Percentiles rank a stretch among this genome's conserved stretches.
Conservation (phyloP, 2,888 invertebrate species). For the Troides aeacus region DNA sequence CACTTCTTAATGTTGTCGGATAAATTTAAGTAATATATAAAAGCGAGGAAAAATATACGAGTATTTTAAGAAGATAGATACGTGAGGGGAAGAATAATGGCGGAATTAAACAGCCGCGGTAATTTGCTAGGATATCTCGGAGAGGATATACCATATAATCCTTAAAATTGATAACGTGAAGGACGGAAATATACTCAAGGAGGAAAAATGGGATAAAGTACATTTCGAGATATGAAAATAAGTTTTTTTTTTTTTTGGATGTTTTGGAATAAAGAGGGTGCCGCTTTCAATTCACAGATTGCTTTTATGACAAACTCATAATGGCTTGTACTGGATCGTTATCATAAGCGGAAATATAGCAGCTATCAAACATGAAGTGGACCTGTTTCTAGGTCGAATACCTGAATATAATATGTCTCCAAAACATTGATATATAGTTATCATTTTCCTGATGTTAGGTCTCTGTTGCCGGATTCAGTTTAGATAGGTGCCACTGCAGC, state of each 20-base stretch:
- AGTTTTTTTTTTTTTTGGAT: constrained; percentile 1
- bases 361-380: constrained; percentile 4
- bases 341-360: constrained; percentile 1
- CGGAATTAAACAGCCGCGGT: constrained; percentile 8
- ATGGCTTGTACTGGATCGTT: constrained; percentile 17
- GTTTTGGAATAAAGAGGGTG: not conserved
- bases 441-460: too few relatives aligned
- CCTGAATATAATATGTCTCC: not conserved
- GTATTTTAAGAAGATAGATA: not conserved
- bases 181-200: constrained; percentile 31
- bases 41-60: too few relatives aligned
- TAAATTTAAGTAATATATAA: too few relatives aligned
- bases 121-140: constrained; percentile 15
- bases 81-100: constrained; percentile 7
- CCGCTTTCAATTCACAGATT: not conserved
- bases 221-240: constrained; percentile 4
- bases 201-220: constrained; percentile 1
- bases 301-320: not conserved
- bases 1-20: too few relatives aligned
- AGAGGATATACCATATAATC: constrained; percentile 24
- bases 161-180: constrained; percentile 28
- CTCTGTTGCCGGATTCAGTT: too few relatives aligned
- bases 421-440: not conserved
- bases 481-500: too few relatives aligned
- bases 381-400: not conserved